Evolutionary conservation across 2,113 vertebrate genomes (phyloP).

Genomic region (Toxostoma redivivum): DNA sequence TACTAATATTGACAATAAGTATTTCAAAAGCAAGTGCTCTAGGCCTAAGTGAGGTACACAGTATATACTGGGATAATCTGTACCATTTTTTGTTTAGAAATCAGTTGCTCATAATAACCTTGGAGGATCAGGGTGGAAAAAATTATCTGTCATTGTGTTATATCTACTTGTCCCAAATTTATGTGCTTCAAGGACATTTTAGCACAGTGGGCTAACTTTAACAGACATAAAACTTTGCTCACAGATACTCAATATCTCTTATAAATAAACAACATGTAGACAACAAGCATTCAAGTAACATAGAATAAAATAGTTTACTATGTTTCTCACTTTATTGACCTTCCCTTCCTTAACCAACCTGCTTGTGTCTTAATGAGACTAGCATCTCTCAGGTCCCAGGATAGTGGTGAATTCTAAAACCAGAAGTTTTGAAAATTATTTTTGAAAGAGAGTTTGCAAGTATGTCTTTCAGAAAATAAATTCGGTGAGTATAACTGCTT

Average conservation of each 20-base stretch:
- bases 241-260: neutral
- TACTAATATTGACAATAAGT: neutral
- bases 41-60: neutral
- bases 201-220: neutral
- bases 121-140: neutral
- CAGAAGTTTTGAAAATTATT: neutral
- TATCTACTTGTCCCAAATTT: constrained; percentile 6
- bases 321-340: neutral
- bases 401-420: neutral
- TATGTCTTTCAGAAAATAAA: neutral
- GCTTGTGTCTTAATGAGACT: neutral
- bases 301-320: neutral
- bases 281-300: neutral
- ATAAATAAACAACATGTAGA: neutral
- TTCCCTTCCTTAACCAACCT: neutral
- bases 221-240: neutral
- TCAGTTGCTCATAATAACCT: neutral
- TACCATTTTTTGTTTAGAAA: neutral
- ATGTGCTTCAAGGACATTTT: neutral
- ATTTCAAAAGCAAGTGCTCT: neutral
- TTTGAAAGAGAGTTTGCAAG: neutral
- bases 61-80: neutral
- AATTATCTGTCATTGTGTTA: neutral
- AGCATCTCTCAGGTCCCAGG: neutral
- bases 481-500: neutral